Evolutionary conservation across 2,113 vertebrate genomes (phyloP).

Genomic region (Eleginops maclovinus): DNA sequence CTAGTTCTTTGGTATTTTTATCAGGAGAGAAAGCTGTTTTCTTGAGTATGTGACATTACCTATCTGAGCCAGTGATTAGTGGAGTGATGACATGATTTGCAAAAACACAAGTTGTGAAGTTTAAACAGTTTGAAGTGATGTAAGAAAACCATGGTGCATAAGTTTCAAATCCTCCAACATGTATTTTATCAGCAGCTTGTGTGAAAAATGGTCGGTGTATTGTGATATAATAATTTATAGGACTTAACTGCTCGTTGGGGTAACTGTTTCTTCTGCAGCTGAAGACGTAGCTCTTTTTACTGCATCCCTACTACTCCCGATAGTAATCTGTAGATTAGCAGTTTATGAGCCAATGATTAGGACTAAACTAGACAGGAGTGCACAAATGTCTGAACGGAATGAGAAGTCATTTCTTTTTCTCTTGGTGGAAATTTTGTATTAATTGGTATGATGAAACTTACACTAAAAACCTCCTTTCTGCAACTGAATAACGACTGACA

Average conservation of each 20-base stretch:
- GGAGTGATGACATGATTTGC: constrained; percentile 66
- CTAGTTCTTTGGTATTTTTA: constrained; percentile 40
- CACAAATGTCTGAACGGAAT: constrained; percentile 24
- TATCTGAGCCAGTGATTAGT: constrained; percentile 70
- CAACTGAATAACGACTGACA: constrained; percentile 14
- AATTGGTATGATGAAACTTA: constrained; percentile 56
- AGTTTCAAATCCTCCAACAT: constrained; percentile 45
- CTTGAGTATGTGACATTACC: constrained; percentile 54
- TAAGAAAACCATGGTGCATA: constrained; percentile 56
- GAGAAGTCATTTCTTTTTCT: constrained; percentile 29
- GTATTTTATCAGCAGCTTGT: constrained; percentile 70
- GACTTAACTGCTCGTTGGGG: constrained; percentile 47
- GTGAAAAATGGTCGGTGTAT: constrained; percentile 73
- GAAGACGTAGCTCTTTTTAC: constrained; percentile 25
- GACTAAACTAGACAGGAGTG: constrained; percentile 24
- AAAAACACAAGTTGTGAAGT: constrained; percentile 59
- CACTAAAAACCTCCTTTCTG: constrained; percentile 25
- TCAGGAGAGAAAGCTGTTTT: constrained; percentile 34
- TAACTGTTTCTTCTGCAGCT: constrained; percentile 46
- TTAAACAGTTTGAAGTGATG: constrained; percentile 68
- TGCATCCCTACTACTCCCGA: constrained; percentile 48
- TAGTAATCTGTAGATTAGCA: constrained; percentile 62
- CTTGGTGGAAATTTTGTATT: constrained; percentile 48
- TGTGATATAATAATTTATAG: constrained; percentile 72
- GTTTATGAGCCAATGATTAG: constrained; percentile 43